A percentile compares a stretch with the other conserved stretches of the same genome.
phyloP scores from a whole-genome alignment of 2,888 invertebrate genomes.

The Lasioglossum pauxillum region DNA sequence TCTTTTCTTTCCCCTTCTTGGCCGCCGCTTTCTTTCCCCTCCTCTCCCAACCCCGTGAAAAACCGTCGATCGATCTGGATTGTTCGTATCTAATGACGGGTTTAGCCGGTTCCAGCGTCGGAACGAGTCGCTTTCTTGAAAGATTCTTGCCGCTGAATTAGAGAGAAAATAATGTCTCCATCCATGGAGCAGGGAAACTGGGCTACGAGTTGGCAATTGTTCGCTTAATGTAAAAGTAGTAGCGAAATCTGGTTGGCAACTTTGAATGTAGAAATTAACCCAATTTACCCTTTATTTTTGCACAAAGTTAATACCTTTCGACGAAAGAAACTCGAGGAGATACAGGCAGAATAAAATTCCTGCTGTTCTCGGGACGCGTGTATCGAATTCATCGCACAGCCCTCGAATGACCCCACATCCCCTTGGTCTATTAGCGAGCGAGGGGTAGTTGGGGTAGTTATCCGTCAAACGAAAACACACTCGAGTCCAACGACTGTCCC shows the following conservation, averaged over 20 bases:
- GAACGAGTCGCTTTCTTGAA: conserved; percentile 7
- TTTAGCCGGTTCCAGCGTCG: conserved; percentile 13
- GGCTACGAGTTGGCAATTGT: background rate
- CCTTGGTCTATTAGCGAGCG: background rate
- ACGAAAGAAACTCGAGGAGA: background rate
- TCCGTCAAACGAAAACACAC: conserved; percentile 20
- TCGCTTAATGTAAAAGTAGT: background rate
- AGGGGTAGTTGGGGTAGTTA: conserved; percentile 12
- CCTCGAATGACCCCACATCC: background rate
- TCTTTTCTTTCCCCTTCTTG: conserved; percentile 9
- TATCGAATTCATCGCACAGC: conserved; percentile 5
- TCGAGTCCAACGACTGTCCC: background rate
- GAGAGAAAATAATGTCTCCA: background rate
- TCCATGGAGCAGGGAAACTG: background rate
- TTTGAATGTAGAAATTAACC: too few relatives aligned
- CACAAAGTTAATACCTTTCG: too few relatives aligned
- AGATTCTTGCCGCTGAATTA: background rate
- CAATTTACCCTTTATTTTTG: too few relatives aligned
- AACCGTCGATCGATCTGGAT: conserved; percentile 59
- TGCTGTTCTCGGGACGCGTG: background rate
- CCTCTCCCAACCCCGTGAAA: conserved; percentile 26
- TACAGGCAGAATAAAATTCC: background rate
- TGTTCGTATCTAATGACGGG: conserved; percentile 30
- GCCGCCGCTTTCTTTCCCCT: conserved; percentile 15
- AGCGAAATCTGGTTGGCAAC: too few relatives aligned